These are phyloP conservation scores for Bergia sp. DNA, from an alignment of 92 coral and sea anemone genomes.

Conservation along the genomic window DNA sequence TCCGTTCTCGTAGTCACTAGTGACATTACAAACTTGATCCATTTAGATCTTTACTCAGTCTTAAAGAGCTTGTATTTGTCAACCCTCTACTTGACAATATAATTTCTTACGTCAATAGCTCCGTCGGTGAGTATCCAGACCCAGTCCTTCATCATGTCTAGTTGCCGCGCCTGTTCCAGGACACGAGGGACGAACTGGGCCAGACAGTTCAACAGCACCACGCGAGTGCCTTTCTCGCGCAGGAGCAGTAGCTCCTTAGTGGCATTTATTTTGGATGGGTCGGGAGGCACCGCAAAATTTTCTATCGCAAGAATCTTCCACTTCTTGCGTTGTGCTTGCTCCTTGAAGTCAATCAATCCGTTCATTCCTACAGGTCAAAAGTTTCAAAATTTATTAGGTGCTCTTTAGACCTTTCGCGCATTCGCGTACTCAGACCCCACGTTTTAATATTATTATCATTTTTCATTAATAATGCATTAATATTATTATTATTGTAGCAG, in stretches of 20 bases:
- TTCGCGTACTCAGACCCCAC: too few species aligned
- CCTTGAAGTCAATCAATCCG: slow-evolving; percentile 64
- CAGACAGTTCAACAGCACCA: slow-evolving; percentile 72
- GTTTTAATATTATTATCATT: too few species aligned
- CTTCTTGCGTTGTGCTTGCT: neutral
- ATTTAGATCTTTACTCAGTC: too few species aligned
- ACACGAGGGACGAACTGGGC: slow-evolving; percentile 60
- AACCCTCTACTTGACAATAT: too few species aligned
- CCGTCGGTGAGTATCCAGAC: slow-evolving; percentile 80
- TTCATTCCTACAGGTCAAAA: slow-evolving; percentile 57
- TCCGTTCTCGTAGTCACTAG: too few species aligned
- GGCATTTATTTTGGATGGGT: slow-evolving; percentile 62
- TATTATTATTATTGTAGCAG: too few species aligned
- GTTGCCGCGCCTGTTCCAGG: slow-evolving; percentile 61
- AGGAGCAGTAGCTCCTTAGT: slow-evolving; percentile 68
- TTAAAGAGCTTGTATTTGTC: too few species aligned
- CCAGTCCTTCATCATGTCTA: slow-evolving; percentile 77
- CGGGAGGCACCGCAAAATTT: slow-evolving; percentile 61
- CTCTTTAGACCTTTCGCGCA: too few species aligned
- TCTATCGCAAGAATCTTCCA: slow-evolving; percentile 71
- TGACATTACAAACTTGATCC: too few species aligned
- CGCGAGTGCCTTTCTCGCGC: slow-evolving; percentile 80
- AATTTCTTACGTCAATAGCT: slow-evolving; percentile 36
- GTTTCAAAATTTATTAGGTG: too few species aligned
- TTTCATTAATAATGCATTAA: too few species aligned